These are phyloP conservation scores for Danio aesculapii DNA, from an alignment of 2,797 vertebrate species.

Conservation along the genomic window DNA sequence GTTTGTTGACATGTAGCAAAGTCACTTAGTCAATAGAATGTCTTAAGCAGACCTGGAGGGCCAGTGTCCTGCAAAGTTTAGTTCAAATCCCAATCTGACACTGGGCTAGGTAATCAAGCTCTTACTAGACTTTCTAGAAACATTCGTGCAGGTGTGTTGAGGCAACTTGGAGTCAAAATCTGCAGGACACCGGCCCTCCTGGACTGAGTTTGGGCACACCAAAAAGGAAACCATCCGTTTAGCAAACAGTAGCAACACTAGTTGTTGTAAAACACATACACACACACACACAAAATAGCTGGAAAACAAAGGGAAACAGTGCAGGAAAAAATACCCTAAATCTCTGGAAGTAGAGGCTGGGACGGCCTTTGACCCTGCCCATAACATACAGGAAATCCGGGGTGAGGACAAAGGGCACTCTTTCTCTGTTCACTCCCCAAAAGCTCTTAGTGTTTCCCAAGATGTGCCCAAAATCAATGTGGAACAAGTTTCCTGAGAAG, in stretches of 20 bases:
- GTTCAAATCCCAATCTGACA: too few relatives aligned
- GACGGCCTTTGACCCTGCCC: conserved; percentile 73
- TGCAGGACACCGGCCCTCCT: background rate
- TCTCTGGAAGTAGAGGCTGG: conserved; percentile 79
- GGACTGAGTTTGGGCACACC: too few relatives aligned
- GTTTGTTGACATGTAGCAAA: too few relatives aligned
- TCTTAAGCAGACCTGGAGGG: too few relatives aligned
- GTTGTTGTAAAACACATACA: background rate
- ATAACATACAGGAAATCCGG: conserved; percentile 84
- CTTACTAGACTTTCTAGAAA: too few relatives aligned
- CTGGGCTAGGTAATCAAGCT: too few relatives aligned
- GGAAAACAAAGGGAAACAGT: background rate
- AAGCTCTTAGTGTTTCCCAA: conserved; percentile 82
- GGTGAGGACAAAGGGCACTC: conserved; percentile 83
- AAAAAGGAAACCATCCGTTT: too few relatives aligned
- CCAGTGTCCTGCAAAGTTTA: too few relatives aligned
- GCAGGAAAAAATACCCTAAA: conserved; percentile 72
- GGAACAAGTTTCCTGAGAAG: conserved; percentile 80
- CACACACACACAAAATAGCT: too few relatives aligned
- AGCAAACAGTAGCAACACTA: background rate
- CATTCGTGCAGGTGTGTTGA: too few relatives aligned
- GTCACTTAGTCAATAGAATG: too few relatives aligned
- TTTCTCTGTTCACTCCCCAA: conserved; percentile 78
- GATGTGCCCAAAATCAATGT: conserved; percentile 86
- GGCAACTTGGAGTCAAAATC: background rate